Evolutionary conservation across 35 echinoderm and acorn worm species (phyloP).

Genomic region (Heliocidaris tuberculata): DNA sequence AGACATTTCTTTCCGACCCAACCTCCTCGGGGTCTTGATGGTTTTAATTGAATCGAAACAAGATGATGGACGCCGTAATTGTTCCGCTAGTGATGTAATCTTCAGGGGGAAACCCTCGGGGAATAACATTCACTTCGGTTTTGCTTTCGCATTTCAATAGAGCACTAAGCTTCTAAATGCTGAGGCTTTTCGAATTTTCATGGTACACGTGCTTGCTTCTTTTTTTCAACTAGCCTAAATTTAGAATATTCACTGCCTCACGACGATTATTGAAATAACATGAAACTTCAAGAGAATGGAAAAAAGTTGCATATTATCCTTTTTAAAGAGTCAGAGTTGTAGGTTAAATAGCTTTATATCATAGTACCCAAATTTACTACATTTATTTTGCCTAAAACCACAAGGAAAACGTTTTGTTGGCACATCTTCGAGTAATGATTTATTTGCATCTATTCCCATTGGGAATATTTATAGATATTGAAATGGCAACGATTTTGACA

Average conservation of each 20-base stretch:
- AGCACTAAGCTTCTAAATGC: not conserved
- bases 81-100: constrained; percentile 27
- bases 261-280: not conserved
- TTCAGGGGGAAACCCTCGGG: not conserved
- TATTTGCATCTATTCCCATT: too few species aligned
- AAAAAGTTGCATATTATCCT: too few species aligned
- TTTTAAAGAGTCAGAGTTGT: too few species aligned
- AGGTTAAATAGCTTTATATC: too few species aligned
- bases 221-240: not conserved
- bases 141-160: not conserved
- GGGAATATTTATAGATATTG: too few species aligned
- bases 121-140: not conserved
- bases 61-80: constrained; percentile 36
- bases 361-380: too few species aligned
- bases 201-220: not conserved
- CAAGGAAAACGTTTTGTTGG: too few species aligned
- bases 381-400: too few species aligned
- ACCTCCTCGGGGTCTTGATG: not conserved
- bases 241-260: not conserved
- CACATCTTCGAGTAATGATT: too few species aligned
- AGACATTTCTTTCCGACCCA: constrained; percentile 10
- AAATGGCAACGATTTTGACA: too few species aligned
- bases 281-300: too few species aligned
- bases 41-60: constrained; percentile 27
- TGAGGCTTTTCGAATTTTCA: not conserved